phyloP scores from a whole-genome alignment of 2,113 vertebrate genomes.

The Thomomys bottae region DNA sequence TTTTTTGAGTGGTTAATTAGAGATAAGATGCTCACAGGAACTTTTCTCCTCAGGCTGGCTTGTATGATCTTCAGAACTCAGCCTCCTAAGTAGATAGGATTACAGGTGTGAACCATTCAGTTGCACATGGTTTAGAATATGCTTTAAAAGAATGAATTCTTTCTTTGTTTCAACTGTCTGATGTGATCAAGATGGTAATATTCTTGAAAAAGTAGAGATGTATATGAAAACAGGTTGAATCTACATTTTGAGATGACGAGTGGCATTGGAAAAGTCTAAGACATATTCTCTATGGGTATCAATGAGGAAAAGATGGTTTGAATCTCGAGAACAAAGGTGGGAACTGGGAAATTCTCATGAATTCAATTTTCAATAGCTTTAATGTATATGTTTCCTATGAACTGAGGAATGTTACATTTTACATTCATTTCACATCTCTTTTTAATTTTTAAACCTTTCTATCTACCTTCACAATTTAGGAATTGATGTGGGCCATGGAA shows the following conservation, averaged over 20 bases:
- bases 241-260: not conserved
- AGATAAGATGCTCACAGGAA: no score
- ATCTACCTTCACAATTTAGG: not conserved
- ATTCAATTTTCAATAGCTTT: not conserved
- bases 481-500: not conserved
- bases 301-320: fast-evolving
- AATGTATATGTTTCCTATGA: not conserved
- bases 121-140: not conserved
- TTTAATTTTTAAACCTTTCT: not conserved
- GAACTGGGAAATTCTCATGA: not conserved
- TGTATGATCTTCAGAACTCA: no score
- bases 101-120: no score
- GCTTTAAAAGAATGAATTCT: not conserved
- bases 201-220: not conserved
- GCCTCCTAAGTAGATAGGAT: no score
- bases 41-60: no score
- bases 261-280: not conserved
- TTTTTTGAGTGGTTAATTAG: no score
- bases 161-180: not conserved
- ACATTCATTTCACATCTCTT: not conserved
- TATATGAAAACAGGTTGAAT: not conserved
- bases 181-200: not conserved
- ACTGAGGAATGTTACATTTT: not conserved
- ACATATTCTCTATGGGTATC: not conserved
- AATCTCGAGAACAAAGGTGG: not conserved